Conservation (phyloP, 2,797 vertebrate species). For the Lophius americanus region DNA sequence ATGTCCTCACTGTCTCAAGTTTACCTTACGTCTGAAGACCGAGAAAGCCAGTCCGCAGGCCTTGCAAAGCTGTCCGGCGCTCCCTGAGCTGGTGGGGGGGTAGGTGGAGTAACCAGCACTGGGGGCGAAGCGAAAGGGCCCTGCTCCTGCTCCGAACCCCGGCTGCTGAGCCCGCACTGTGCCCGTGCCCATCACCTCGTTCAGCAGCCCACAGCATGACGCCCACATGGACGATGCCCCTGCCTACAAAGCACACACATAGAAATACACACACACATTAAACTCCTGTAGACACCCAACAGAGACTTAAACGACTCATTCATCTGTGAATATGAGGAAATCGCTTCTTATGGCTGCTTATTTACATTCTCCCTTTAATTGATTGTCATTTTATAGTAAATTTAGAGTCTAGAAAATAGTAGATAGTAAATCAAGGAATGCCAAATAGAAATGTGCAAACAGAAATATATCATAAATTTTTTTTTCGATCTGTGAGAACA, state of each 20-base stretch:
- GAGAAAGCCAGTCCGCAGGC: constrained; percentile 95
- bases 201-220: constrained; percentile 96
- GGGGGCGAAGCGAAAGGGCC: constrained; percentile 93
- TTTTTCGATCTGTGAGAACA: no score
- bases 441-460: no score
- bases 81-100: constrained; percentile 83
- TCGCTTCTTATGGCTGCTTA: no score
- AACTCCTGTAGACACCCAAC: no score
- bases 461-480: no score
- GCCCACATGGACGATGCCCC: constrained; percentile 99
- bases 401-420: no score
- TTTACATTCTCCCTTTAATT: no score
- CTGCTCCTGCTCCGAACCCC: constrained; percentile 88
- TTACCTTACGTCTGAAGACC: constrained; percentile 95
- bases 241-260: constrained; percentile 76
- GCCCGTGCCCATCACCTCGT: constrained; percentile 98
- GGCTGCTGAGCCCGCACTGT: constrained; percentile 93
- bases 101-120: constrained; percentile 91
- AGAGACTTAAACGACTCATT: no score
- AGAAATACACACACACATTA: constrained; percentile 6
- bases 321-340: no score
- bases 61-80: constrained; percentile 90
- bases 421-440: no score
- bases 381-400: no score
- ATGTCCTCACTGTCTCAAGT: background rate